Evolutionary conservation across 2,888 invertebrate genomes (phyloP), one percentile per base, ranked within the genome.

Genomic region (Pollenia angustigena): DNA sequence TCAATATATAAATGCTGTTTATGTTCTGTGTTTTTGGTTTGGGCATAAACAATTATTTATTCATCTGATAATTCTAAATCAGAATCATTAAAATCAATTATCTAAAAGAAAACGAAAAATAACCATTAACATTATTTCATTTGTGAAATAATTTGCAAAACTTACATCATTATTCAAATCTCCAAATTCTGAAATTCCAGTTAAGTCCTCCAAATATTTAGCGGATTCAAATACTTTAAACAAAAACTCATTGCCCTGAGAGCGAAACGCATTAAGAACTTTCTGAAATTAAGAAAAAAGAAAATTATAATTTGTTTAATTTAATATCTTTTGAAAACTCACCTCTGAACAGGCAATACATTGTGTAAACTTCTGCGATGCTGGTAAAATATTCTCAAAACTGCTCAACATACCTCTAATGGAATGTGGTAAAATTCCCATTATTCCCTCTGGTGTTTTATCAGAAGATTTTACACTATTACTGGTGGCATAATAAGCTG

Each of bases 351-450:
- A 99, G 0, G 98, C 99, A 62, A 98, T 97, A 91, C 99, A 99
- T 88, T 97, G 96, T 78, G 95, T 95, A 94, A 98, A 99, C 90
- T 97, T 96, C 72, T 95, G 94, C 58, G 97, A 97, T 1, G 97
- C 97, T 0, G 99, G 99, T 76, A 96, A 93, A 54, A 98, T 95
- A 71, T 96, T 96, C 88, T 96, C 96, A 92, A 96, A 97, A 58
- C 96, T 95, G 88, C 97, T 96, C 4, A 99, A 94, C 92, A 97
- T 98, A 0, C 99, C 99, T 52, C 99, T 95, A 88, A 99, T 97
- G 7, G 98, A 97, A 92, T 99, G 99, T 0, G 99, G 99, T 44
- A 99, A 94, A 0, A 97, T 94, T 0, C 99, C 99, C 0, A 99
- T 94, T 1, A 96, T 94, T 0, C 96, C 95, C 89, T 95, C 94